Evolutionary conservation across 2,113 vertebrate genomes (phyloP).

Genomic region (Megalops atlanticus): DNA sequence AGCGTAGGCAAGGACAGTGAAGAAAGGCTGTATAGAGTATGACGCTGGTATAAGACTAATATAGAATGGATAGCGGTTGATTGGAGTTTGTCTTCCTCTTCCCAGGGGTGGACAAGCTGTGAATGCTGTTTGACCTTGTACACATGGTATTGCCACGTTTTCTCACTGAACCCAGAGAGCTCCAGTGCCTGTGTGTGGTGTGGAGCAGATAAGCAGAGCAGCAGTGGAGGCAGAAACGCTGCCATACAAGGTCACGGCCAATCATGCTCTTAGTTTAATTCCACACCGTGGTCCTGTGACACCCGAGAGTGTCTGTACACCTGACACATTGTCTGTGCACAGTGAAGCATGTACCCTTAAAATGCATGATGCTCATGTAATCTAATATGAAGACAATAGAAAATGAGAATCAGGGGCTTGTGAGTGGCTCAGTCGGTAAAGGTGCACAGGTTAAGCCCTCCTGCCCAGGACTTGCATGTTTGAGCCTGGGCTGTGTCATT

Average conservation of each 20-base stretch:
- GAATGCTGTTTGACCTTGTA: too few relatives aligned
- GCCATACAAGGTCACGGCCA: background rate
- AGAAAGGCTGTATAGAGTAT: background rate
- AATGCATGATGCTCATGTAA: background rate
- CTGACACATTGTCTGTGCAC: background rate
- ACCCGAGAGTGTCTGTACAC: background rate
- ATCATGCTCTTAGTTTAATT: background rate
- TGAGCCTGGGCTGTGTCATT: too few relatives aligned
- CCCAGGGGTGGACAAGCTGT: too few relatives aligned
- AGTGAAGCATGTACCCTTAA: background rate
- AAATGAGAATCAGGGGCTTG: too few relatives aligned
- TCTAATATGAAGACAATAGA: background rate
- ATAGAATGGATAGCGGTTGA: too few relatives aligned
- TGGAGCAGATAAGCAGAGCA: background rate
- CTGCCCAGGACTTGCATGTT: too few relatives aligned
- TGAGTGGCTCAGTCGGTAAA: too few relatives aligned
- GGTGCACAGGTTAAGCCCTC: too few relatives aligned
- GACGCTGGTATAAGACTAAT: too few relatives aligned
- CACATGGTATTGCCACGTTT: too few relatives aligned
- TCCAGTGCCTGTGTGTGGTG: background rate
- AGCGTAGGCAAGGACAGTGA: background rate
- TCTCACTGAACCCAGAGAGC: too few relatives aligned
- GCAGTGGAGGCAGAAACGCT: background rate
- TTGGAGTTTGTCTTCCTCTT: too few relatives aligned
- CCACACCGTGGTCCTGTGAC: background rate